These are phyloP conservation scores for Lucilia cuprina DNA, from an alignment of 1,140 invertebrate species.

Conservation along the genomic window DNA sequence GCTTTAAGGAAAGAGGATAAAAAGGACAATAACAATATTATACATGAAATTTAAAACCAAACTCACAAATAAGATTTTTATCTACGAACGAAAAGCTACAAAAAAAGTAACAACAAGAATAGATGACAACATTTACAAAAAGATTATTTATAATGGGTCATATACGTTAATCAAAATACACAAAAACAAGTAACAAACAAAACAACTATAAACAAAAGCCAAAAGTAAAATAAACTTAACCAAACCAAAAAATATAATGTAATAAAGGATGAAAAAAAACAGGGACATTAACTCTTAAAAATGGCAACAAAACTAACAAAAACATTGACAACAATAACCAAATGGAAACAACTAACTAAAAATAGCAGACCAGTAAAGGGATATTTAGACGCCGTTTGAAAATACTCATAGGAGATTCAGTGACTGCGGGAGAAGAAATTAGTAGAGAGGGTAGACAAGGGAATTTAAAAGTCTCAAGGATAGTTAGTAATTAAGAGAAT, in stretches of 20 bases:
- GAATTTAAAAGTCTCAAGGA: too few relatives aligned
- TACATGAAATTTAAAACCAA: not conserved
- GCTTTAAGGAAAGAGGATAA: not conserved
- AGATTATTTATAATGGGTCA: constrained; percentile 34
- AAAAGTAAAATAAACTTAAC: not conserved
- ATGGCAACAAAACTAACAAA: constrained; percentile 1
- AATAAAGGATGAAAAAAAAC: not conserved
- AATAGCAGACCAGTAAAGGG: not conserved
- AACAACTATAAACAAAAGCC: not conserved
- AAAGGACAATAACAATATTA: not conserved
- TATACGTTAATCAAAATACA: constrained; percentile 29
- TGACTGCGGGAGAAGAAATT: too few relatives aligned
- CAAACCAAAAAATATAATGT: not conserved
- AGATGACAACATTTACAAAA: constrained; percentile 32
- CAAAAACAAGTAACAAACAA: not conserved
- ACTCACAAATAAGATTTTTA: not conserved
- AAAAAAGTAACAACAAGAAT: not conserved
- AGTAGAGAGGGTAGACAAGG: too few relatives aligned
- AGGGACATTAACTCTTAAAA: not conserved
- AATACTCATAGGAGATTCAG: too few relatives aligned
- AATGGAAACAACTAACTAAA: not conserved
- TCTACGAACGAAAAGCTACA: not conserved
- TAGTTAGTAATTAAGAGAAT: too few relatives aligned
- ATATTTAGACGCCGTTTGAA: not conserved
- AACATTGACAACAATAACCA: not conserved